A percentile compares a stretch with the other conserved stretches of the same genome.
Evolutionary conservation across 2,113 vertebrate species (phyloP).

Genomic region (Corythoichthys haematopterus): DNA sequence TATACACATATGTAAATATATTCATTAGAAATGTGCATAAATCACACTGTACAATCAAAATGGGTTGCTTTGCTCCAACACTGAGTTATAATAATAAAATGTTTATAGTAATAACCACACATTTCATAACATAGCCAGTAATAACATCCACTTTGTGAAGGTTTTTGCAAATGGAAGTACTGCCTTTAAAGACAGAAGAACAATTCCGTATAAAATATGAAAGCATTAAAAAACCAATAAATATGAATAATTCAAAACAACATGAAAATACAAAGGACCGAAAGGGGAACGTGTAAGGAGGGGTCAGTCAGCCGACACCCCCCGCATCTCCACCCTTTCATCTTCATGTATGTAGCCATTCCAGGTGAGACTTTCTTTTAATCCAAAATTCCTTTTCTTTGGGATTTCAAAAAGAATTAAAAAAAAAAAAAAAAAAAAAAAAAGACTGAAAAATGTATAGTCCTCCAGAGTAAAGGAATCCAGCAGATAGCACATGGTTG

Average conservation of each 20-base stretch:
- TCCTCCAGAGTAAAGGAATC: conserved; percentile 14
- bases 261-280: neutral
- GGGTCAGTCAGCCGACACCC: conserved; percentile 42
- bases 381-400: conserved; percentile 15
- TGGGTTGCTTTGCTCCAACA: no score
- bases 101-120: neutral
- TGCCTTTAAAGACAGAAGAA: neutral
- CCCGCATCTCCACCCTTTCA: conserved; percentile 4
- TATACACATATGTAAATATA: no score
- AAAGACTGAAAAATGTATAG: conserved; percentile 2
- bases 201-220: neutral
- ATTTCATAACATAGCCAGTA: no score
- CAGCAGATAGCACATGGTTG: conserved; percentile 28
- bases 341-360: conserved; percentile 7
- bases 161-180: neutral
- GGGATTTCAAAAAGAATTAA: neutral
- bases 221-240: neutral
- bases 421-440: conserved; percentile 11
- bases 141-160: neutral
- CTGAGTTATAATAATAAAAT: neutral
- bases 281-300: conserved; percentile 51
- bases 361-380: neutral
- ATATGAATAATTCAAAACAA: neutral
- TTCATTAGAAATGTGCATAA: neutral
- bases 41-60: no score